Conservation (phyloP, 2,797 vertebrate genomes). For the Rhabdomys pumilio region DNA sequence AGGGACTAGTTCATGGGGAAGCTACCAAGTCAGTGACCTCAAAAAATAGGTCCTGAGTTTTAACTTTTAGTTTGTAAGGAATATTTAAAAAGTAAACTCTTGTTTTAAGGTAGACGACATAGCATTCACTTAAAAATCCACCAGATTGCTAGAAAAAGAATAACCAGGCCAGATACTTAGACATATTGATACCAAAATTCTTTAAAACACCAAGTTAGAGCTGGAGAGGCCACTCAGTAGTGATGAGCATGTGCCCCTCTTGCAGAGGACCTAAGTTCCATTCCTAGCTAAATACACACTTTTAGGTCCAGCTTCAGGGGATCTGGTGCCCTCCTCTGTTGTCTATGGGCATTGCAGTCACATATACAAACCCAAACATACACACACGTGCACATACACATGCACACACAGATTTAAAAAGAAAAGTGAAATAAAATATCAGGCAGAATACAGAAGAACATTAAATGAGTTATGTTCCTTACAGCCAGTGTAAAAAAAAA, state of each 20-base stretch:
- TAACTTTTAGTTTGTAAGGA: constrained; percentile 42
- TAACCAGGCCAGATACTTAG: not conserved
- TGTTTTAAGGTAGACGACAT: not conserved
- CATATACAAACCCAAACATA: not conserved
- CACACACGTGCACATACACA: not conserved
- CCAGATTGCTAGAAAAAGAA: constrained; percentile 25
- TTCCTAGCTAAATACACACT: not conserved
- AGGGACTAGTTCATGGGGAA: constrained; percentile 8
- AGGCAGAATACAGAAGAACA: not conserved
- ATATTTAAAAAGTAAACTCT: not conserved
- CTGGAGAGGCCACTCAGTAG: not conserved
- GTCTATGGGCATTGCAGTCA: not conserved
- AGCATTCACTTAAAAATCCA: constrained; percentile 44
- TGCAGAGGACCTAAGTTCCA: not conserved
- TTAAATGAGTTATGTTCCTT: not conserved
- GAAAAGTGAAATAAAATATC: not conserved
- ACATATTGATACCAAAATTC: not conserved
- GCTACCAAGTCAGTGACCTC: not conserved
- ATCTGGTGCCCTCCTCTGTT: not conserved
- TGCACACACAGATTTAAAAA: not conserved
- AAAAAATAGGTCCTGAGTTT: not conserved
- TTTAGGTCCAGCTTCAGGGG: not conserved
- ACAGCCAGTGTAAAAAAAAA: not conserved
- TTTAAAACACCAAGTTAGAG: not conserved
- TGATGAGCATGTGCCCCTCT: too few relatives aligned